Base-by-base conservation (phyloP, 2,888 invertebrate genomes). In the Linhomoeus sp. region DNA sequence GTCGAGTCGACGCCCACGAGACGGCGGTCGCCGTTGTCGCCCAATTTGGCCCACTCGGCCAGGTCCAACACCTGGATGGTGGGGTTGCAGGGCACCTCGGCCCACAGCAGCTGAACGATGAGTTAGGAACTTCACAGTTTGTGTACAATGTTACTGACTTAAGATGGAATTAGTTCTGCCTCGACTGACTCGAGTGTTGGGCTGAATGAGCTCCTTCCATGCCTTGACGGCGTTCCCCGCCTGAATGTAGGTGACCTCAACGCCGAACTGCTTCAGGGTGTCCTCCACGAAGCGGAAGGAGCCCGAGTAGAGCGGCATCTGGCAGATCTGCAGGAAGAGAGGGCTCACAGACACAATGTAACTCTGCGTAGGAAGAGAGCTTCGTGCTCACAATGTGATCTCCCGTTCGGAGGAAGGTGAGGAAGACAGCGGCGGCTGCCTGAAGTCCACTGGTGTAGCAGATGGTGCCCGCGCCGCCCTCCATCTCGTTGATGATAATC, bases 81-180 rank as follows among this genome's bases (percentile, higher is more conserved):
- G n/a, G 67, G 67, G 51, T 67, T 67, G 51, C 64, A 62, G 1
- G 66, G 66, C 0, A 63, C 62, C 52, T 68, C 68, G 9, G 62
- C 60, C 48, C 59, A 65, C 24, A 68, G 49, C 47, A 67, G 29
- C 61, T 66, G 50, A 5, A 12, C n/a, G n/a, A n/a, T n/a, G n/a
- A n/a, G n/a, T n/a, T n/a, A n/a, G n/a, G n/a, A n/a, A n/a, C n/a
- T n/a, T n/a, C n/a, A n/a, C n/a, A n/a, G n/a, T n/a, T n/a, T n/a
- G n/a, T n/a, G n/a, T n/a, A n/a, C n/a, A n/a, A n/a, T n/a, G n/a
- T n/a, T n/a, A n/a, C n/a, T n/a, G n/a, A n/a, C n/a, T n/a, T n/a
- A n/a, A n/a, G n/a, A n/a, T n/a, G n/a, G n/a, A n/a, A n/a, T n/a
- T n/a, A n/a, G n/a, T n/a, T n/a, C n/a, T n/a, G n/a, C n/a, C n/a